Evolutionary conservation across 2,888 invertebrate species (phyloP), one percentile per base, ranked within the genome.

Genomic region (Diaphora mendica): DNA sequence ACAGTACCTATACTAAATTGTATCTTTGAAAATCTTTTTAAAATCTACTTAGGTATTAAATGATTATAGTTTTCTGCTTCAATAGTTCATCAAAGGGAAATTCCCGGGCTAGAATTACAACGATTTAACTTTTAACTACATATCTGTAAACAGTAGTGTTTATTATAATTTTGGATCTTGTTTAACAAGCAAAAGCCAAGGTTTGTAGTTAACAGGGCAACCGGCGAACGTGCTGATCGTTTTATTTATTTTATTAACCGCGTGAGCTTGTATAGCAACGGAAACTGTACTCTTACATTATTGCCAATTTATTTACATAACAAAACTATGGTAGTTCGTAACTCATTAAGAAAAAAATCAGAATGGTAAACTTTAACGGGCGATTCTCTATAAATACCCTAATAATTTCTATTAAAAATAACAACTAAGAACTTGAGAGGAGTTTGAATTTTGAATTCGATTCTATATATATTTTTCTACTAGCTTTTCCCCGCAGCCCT

Each of bases 161-260:
- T 91, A 90, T 88, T 86, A 87, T 89, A 90, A 88, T 83, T 85
- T 81, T 84, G 86, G 87, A 87, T 85, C 84, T 82, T 87, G 86
- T 90, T 90, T 79, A 87, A 85, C 84, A 86, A 86, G 88, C 86
- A 83, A 86, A 85, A 87, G 74, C 88, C 91, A 92, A 92, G 92
- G 92, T 88, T 89, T 80, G 74, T 77, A 85, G 85, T 87, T 82
- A 79, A 79, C 87, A 84, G 81, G 82, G 90, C 87, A 88, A 87
- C 88, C 87, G 86, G 85, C 89, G 87, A 89, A 86, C 85, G 90
- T 87, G 90, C 86, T 88, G 85, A 91, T 77, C 84, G 89, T 89
- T 90, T 91, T 93, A 93, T 93, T 93, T 94, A 92, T 91, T 91
- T 91, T 91, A 93, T 91, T 86, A 89, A 90, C 91, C 87, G 87